A percentile compares a stretch with the other conserved stretches of the same genome.
Conservation (phyloP, 2,888 invertebrate genomes). For the Aleiodes alternator region DNA sequence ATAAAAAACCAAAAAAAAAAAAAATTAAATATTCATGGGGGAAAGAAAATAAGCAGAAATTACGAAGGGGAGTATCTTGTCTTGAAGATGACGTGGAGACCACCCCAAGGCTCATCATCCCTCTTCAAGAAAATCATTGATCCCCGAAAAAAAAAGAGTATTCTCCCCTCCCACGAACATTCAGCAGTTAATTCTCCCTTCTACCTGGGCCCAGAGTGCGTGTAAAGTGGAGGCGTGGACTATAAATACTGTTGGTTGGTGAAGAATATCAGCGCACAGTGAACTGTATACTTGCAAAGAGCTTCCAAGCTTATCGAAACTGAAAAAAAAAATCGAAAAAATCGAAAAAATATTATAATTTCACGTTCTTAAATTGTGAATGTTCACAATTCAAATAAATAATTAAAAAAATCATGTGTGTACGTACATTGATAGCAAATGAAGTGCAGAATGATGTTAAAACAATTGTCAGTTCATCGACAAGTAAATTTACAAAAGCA, state of each 20-base stretch:
- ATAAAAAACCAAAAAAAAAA: background rate
- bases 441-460: conserved; percentile 43
- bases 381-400: background rate
- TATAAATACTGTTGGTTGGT: conserved; percentile 18
- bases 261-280: conserved; percentile 10
- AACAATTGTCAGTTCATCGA: conserved; percentile 5
- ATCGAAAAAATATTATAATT: background rate
- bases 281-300: background rate
- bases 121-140: conserved; percentile 1
- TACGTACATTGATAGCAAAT: conserved; percentile 60
- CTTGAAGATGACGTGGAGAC: background rate
- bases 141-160: background rate
- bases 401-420: conserved; percentile 59
- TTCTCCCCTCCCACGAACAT: background rate
- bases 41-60: background rate
- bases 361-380: background rate
- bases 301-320: too few relatives aligned
- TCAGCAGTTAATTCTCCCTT: too few relatives aligned
- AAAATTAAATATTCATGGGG: background rate
- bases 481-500: conserved; percentile 58
- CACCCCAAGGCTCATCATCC: conserved; percentile 4
- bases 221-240: conserved; percentile 1
- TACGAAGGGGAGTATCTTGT: background rate
- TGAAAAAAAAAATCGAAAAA: background rate
- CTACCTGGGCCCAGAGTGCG: background rate